phyloP scores from a whole-genome alignment of 2,113 vertebrate species.

The Eleginops maclovinus region DNA sequence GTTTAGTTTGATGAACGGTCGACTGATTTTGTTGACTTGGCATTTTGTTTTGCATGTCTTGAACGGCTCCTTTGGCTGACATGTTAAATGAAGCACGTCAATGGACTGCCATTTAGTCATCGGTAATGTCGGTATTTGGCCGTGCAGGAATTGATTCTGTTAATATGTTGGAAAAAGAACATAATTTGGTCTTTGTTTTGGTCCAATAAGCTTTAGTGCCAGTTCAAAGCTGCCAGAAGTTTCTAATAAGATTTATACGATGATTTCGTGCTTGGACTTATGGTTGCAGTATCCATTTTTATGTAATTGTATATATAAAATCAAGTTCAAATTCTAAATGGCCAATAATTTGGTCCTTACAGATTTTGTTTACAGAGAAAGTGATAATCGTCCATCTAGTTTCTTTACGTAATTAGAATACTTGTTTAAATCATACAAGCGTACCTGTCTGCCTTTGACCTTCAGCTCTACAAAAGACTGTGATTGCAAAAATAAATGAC shows the following conservation, averaged over 20 bases:
- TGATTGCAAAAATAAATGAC: slow-evolving; percentile 31
- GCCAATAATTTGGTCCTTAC: background rate
- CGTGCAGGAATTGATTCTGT: slow-evolving; percentile 39
- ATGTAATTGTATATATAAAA: background rate
- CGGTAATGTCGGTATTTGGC: slow-evolving; percentile 30
- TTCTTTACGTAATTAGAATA: background rate
- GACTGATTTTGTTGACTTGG: slow-evolving; percentile 53
- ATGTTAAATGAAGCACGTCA: slow-evolving; percentile 55
- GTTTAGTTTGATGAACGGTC: slow-evolving; percentile 34
- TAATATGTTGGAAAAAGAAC: slow-evolving; percentile 16
- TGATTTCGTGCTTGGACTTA: background rate
- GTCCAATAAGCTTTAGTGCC: background rate
- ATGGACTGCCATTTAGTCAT: slow-evolving; percentile 51
- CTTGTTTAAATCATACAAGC: background rate
- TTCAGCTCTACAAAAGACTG: slow-evolving; percentile 29
- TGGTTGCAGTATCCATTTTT: background rate
- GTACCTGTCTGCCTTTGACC: slow-evolving; percentile 33
- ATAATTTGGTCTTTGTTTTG: slow-evolving; percentile 6
- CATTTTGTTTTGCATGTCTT: slow-evolving; percentile 56
- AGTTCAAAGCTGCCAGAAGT: background rate
- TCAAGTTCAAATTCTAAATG: background rate
- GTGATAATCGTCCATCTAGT: background rate
- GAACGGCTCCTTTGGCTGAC: slow-evolving; percentile 29
- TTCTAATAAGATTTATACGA: background rate
- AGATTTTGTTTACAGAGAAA: background rate